Base-by-base conservation (phyloP, 2,113 vertebrate species). In the Halcyon malimbica region DNA sequence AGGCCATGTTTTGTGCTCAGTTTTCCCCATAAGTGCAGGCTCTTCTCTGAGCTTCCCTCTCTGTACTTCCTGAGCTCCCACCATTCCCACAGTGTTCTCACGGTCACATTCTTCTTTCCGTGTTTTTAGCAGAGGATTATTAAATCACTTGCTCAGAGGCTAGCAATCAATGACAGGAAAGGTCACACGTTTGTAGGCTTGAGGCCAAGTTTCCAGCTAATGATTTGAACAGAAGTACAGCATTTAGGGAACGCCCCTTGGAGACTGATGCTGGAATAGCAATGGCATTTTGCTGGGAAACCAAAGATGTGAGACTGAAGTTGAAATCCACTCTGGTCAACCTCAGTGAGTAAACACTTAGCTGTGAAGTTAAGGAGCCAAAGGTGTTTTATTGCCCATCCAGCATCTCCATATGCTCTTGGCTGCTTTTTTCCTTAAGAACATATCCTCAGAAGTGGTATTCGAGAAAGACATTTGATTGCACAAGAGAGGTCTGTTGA, bases 171-270 rank as follows among this genome's bases (percentile, higher is more conserved):
- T 31, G 85, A 54, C 63, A 89, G 75, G 79, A 84, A 73, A 79
- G 84, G 74, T 77, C 79, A 80, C 63, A 74, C 5, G 0, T 62
- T 44, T 63, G 24, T 18, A 51, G 94, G 71, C 82, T 59, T 15
- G 26, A 74, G 44, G 74, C 92, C 94, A 96, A 75, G 56, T 86
- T 92, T 53, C 82, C 85, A 88, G 68, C 51, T 92, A 94, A 90
- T 60, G 64, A 21, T 42, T 90, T 54, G 63, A 83, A 37, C 87
- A 92, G 89, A 94, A 42, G 33, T 11, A 15, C 0, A 64, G 31
- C 21, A 76, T 25, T 24, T 28, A 19, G n/a, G 31, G 28, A 87
- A 80, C 28, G 71, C 19, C 41, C 48, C 54, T 65, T 3, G 2
- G 80, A 81, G 51, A 10, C 12, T 6, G 60, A 33, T 21, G 46